Base-by-base conservation (phyloP, 2,797 vertebrate species). In the Falco rusticolus region DNA sequence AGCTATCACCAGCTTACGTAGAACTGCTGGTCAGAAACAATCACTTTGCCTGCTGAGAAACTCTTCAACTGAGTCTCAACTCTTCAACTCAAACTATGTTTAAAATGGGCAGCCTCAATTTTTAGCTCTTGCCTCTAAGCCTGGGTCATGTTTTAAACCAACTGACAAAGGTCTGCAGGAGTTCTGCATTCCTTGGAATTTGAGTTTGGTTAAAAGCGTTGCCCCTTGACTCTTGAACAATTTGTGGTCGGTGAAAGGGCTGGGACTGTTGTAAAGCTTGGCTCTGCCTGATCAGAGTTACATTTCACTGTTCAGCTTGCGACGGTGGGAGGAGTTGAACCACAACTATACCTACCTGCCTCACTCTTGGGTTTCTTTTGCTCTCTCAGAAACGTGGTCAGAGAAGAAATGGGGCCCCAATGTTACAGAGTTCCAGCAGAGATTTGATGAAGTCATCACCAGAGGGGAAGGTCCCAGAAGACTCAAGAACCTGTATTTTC, bases 401-500 rank as follows among this genome's bases (percentile, higher is more conserved):
- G 98, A 99, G 96, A 98, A 98, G 95, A 98, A 97, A 89, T 99
- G 99, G 99, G 99, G 99, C 68, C 99, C 98, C 93, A 99, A 99
- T 3, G 70, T 98, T 28, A 97, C 98, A 0, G 99, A 99, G 98
- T 99, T 99, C 97, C 98, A 98, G 86, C 98, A 98, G 96, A 98
- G 99, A 5, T 99, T 99, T 79, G 99, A 99, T 63, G 98, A 98
- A 11, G 94, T 98, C 75, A 85, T 99, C 92, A 99, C 99, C 11
- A 96, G 96, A n/a, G 98, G 98, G 16, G 99, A 99, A 97, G 99
- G 99, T 2, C 98, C 99, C 25, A 98, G 98, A 94, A 98, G 99
- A 60, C 98, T 99, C 37, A 98, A 98, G 80, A 99, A 99, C 91
- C 98, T 99, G 11, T 99, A 99, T 97, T 99, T 99, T 82, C 98